Evolutionary conservation across 2,113 vertebrate genomes (phyloP).

Genomic region (Sialia sialis): DNA sequence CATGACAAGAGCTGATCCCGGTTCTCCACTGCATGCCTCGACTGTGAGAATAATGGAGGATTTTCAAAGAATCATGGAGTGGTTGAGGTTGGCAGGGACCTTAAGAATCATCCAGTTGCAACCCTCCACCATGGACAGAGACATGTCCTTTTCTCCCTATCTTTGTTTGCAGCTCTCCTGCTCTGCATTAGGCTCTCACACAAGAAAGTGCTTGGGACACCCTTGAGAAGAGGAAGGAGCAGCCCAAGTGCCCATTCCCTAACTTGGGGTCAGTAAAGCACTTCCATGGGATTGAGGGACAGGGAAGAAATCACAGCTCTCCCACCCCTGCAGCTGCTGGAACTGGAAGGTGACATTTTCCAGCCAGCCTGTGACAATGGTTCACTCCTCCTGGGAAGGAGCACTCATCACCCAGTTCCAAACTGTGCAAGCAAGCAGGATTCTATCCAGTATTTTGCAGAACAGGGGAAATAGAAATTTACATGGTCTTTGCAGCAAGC

Average conservation of each 20-base stretch:
- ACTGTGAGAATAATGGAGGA: neutral
- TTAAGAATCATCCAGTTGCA: neutral
- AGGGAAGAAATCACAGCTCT: neutral
- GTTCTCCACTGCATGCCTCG: rapidly evolving
- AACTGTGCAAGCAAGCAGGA: neutral
- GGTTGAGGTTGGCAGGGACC: neutral
- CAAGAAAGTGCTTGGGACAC: neutral
- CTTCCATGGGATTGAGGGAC: rapidly evolving
- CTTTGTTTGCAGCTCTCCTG: neutral
- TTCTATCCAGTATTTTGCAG: neutral
- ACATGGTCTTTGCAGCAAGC: neutral
- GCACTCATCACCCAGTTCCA: neutral
- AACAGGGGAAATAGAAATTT: neutral
- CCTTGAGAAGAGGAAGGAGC: neutral
- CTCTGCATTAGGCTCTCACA: neutral
- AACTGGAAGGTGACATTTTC: neutral
- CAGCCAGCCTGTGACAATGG: neutral
- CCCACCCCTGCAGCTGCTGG: neutral
- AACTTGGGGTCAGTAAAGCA: neutral
- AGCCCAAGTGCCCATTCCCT: rapidly evolving
- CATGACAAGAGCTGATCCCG: neutral
- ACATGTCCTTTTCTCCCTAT: neutral
- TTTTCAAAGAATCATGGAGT: neutral
- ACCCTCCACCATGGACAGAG: rapidly evolving
- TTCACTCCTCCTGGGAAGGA: neutral